Base-by-base conservation (phyloP, 2,113 vertebrate species). In the Suncus etruscus region DNA sequence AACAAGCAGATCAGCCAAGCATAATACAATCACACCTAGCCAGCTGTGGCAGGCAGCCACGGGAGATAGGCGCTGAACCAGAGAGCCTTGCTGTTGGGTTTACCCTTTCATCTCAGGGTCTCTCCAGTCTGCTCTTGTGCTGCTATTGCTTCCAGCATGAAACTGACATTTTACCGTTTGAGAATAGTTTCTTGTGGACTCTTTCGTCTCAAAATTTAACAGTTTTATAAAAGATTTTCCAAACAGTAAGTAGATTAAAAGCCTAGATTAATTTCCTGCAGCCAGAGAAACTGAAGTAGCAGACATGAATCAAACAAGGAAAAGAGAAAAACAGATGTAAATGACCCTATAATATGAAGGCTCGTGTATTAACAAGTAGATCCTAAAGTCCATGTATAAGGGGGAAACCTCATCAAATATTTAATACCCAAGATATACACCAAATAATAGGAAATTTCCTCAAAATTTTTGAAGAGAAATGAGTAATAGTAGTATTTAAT, bases 21-120 rank as follows among this genome's bases (percentile, higher is more conserved):
- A 90, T 51, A 94, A 95, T 69, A 82, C 14, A 15, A 72, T 93
- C 91, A 91, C 94, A 91, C 94, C 92, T 91, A 31, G 22, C 72
- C 48, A 20, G 63, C 63, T 7, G 16, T 58, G 76, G 85, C 91
- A 20, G 58, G 27, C 3, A 31, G 79, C 86, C 79, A 50, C 6
- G 45, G 24, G 47, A 73, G 94, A 84, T 78, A 54, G 83, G 51
- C 16, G 0, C 83, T 27, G 39, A 24, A 14, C 32, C 74, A 10
- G 9, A 79, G 27, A 68, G 8, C 2, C 3, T 9, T 27, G 73
- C 86, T 51, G 1, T 9, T 0, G 32, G 24, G 3, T 68, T 76
- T 29, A 39, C 76, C 47, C 76, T 73, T 82, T 89, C 80, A 77
- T 88, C 88, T 85, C 85, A 14, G 27, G 8, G 8, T 77, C 11